Evolutionary conservation across 2,113 vertebrate genomes (phyloP).

Genomic region (Oenanthe melanoleuca): DNA sequence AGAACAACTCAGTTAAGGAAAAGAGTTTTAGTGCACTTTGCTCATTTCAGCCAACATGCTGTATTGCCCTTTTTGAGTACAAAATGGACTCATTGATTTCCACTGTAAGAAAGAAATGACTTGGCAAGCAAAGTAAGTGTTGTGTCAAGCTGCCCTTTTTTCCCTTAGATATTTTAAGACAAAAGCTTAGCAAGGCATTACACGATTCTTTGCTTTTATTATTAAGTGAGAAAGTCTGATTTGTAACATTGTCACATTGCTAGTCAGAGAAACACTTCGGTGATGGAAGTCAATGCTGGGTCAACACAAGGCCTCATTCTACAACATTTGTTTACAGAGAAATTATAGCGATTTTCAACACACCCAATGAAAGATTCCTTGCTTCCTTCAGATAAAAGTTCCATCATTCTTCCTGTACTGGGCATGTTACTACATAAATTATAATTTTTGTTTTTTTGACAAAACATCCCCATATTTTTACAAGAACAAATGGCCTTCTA

Average conservation of each 20-base stretch:
- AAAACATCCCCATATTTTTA: slow-evolving; percentile 66
- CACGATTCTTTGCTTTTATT: slow-evolving; percentile 74
- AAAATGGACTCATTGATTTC: slow-evolving; percentile 37
- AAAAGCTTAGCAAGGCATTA: slow-evolving; percentile 77
- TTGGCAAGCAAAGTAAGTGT: slow-evolving; percentile 53
- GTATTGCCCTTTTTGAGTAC: slow-evolving; percentile 5
- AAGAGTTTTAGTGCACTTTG: slow-evolving; percentile 64
- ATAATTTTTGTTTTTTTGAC: slow-evolving; percentile 43
- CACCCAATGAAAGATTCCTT: slow-evolving; percentile 45
- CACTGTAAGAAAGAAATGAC: slow-evolving; percentile 46
- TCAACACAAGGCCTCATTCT: slow-evolving; percentile 73
- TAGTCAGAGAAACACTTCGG: slow-evolving; percentile 76
- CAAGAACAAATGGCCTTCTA: slow-evolving; percentile 54
- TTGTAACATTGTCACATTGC: slow-evolving; percentile 78
- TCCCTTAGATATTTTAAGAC: slow-evolving; percentile 68
- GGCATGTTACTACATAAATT: slow-evolving; percentile 67
- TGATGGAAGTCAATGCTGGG: slow-evolving; percentile 67
- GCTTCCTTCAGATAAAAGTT: slow-evolving; percentile 65
- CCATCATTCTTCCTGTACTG: slow-evolving; percentile 49
- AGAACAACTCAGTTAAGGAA: slow-evolving; percentile 54
- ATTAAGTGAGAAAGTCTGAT: slow-evolving; percentile 76
- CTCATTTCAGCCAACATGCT: slow-evolving; percentile 67
- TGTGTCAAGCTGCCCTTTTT: slow-evolving; percentile 57
- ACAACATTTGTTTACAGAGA: slow-evolving; percentile 75
- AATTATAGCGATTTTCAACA: slow-evolving; percentile 66